Base-by-base conservation (phyloP, 2,888 invertebrate genomes). In the Chrysotoxum bicinctum region DNA sequence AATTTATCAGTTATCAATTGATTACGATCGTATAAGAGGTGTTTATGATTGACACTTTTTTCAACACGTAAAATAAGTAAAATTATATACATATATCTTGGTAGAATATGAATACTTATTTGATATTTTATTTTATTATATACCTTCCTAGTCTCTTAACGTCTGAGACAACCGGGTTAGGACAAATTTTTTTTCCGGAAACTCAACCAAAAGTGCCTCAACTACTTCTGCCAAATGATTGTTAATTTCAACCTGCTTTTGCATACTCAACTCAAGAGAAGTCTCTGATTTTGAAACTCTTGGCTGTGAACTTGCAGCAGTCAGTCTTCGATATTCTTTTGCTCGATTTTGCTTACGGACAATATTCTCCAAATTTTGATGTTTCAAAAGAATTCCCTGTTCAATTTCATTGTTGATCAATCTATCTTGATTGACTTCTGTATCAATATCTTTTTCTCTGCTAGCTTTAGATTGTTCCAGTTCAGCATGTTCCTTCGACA, bases 311-410 rank as follows among this genome's bases (percentile, higher is more conserved):
- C 90, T 89, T 0, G 90, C 90, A 26, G 93, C 93, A 1, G 93
- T 90, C 0, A 94, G 92, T 3, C 93, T 93, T 0, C 92, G 89
- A 72, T 95, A 93, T 88, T 95, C 93, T 87, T 93, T 94, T 35
- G 95, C 94, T 84, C 95, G 94, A 35, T 95, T 94, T 90, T 97
- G 97, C 88, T 94, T 94, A 60, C 95, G 93, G 0, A 96, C 93
- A 21, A 96, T 93, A 56, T 92, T 92, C 85, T 94, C 94, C 40
- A 94, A 88, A 7, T 94, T 92, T 21, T 89, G 88, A 86, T 91
- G 90, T 40, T 91, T 91, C 4, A 88, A 60, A 21, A 92, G 82
- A 62, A 93, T 77, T 43, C 91, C 91, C 37, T 93, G 90, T 64
- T 93, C 91, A 3, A 93, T 92, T 88, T 92, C 92, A 9, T 88